Conservation (phyloP, 2,888 invertebrate species). For the Tiliacea aurago region DNA sequence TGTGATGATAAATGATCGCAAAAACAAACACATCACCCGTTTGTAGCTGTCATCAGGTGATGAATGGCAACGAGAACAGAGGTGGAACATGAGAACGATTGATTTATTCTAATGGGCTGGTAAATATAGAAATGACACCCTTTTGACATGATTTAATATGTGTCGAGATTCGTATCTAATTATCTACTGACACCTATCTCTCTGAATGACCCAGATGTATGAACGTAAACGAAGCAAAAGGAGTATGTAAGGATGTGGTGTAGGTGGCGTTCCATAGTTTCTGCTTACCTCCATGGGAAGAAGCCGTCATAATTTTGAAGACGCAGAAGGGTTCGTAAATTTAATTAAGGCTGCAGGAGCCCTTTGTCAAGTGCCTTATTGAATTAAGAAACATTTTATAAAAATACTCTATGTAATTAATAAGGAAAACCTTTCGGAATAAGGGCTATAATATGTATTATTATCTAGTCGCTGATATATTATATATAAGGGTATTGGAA, state of each 20-base stretch:
- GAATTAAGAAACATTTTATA: neutral
- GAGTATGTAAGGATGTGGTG: neutral
- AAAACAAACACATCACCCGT: slow-evolving; percentile 74
- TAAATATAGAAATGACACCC: slow-evolving; percentile 40
- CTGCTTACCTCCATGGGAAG: neutral
- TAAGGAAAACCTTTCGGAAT: neutral
- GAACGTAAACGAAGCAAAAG: neutral
- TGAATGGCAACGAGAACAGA: slow-evolving; percentile 73
- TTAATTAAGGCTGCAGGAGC: neutral
- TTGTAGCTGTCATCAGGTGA: slow-evolving; percentile 80
- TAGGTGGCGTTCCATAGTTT: neutral
- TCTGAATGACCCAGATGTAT: neutral
- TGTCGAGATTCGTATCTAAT: neutral
- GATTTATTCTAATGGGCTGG: slow-evolving; percentile 72
- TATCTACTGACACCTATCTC: neutral
- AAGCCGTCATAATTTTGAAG: neutral
- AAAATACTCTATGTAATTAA: neutral
- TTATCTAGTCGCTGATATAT: neutral
- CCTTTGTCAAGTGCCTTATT: neutral
- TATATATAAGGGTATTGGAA: neutral
- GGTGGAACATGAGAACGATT: slow-evolving; percentile 78
- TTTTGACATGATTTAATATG: slow-evolving; percentile 11
- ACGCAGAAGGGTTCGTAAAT: neutral
- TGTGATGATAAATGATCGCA: slow-evolving; percentile 79
- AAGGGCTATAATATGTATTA: neutral